phyloP scores from a whole-genome alignment of 2,888 invertebrate genomes.

The Euphydryas editha region DNA sequence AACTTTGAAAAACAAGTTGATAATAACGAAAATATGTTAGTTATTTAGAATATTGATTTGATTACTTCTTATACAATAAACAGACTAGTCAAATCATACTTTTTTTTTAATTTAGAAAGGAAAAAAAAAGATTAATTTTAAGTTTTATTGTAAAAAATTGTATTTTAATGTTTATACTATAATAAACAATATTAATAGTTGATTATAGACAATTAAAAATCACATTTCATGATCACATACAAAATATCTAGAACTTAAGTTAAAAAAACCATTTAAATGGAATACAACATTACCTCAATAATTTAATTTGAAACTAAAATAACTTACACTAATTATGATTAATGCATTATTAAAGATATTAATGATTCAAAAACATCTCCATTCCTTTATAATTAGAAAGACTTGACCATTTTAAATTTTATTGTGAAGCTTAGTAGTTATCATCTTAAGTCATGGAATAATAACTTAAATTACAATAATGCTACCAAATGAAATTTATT shows the following conservation, averaged over 20 bases:
- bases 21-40: too few relatives aligned
- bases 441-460: too few relatives aligned
- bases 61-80: too few relatives aligned
- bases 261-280: neutral
- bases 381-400: neutral
- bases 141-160: constrained; percentile 5
- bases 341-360: neutral
- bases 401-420: too few relatives aligned
- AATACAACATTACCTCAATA: neutral
- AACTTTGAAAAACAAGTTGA: too few relatives aligned
- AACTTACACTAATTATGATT: neutral
- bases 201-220: neutral
- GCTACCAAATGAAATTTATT: too few relatives aligned
- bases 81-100: too few relatives aligned
- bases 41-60: too few relatives aligned
- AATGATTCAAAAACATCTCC: neutral
- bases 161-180: neutral
- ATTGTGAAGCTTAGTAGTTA: too few relatives aligned
- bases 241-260: neutral
- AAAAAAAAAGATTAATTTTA: neutral
- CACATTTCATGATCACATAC: constrained; percentile 1
- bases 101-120: neutral
- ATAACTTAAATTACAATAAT: too few relatives aligned
- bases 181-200: neutral
- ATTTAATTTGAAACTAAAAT: neutral